Evolutionary conservation across 2,888 invertebrate genomes (phyloP).

Genomic region (Pristionchus entomophagus): DNA sequence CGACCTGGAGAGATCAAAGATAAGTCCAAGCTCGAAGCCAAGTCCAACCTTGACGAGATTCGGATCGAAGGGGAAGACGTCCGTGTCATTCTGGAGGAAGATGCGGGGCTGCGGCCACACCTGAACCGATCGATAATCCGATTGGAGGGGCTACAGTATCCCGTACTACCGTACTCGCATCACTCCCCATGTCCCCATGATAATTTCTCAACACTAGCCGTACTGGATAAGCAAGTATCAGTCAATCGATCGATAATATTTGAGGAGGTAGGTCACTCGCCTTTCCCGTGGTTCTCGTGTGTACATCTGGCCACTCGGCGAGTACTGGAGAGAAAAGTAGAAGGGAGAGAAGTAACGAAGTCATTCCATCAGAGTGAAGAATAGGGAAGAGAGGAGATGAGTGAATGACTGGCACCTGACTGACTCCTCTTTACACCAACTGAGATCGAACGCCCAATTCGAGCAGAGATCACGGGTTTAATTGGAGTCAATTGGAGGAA

Average conservation of each 20-base stretch:
- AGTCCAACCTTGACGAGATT: conserved; percentile 30
- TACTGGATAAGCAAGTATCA: too few relatives aligned
- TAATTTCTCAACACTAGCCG: too few relatives aligned
- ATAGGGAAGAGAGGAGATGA: not conserved
- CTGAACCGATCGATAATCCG: not conserved
- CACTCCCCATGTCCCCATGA: too few relatives aligned
- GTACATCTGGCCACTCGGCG: conserved; percentile 36
- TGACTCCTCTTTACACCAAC: not conserved
- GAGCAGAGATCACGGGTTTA: not conserved
- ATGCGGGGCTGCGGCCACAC: conserved; percentile 41
- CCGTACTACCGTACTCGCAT: not conserved
- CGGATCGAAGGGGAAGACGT: conserved; percentile 35
- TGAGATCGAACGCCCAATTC: conserved; percentile 30
- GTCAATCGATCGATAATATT: not conserved
- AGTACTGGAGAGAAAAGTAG: not conserved
- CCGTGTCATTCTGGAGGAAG: conserved; percentile 5
- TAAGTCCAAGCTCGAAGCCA: not conserved
- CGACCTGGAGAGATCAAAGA: conserved; percentile 44
- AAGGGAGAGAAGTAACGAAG: not conserved
- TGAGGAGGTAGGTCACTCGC: not conserved
- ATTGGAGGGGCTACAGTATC: too few relatives aligned
- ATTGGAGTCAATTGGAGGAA: not conserved
- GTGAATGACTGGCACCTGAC: conserved; percentile 19
- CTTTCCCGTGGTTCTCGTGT: conserved; percentile 33
- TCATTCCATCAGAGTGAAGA: conserved; percentile 4